phyloP scores from a whole-genome alignment of 1,140 invertebrate species.

The Nilaparvata lugens region DNA sequence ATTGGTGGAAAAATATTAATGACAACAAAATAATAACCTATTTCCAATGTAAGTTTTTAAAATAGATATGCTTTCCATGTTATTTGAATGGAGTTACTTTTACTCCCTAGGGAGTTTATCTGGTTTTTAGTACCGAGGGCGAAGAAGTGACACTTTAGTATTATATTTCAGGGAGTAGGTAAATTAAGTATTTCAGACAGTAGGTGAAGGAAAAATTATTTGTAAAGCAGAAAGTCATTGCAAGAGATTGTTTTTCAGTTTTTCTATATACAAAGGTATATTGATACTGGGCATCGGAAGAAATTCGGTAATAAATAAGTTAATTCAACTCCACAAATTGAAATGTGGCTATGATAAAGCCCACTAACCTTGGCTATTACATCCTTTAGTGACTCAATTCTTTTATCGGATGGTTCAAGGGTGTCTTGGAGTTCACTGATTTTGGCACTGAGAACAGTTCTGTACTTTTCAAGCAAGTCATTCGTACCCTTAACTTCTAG shows the following conservation, averaged over 20 bases:
- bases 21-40: neutral
- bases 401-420: constrained; percentile 70
- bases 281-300: neutral
- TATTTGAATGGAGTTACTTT: too few species aligned
- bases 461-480: constrained; percentile 82
- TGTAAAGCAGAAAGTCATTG: neutral
- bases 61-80: too few species aligned
- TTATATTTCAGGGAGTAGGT: too few species aligned
- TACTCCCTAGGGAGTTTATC: too few species aligned
- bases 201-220: too few species aligned
- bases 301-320: neutral
- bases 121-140: too few species aligned
- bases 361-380: constrained; percentile 55
- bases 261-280: neutral
- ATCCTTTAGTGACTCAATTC: constrained; percentile 68
- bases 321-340: neutral
- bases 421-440: constrained; percentile 76
- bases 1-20: neutral
- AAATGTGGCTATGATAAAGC: neutral
- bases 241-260: neutral
- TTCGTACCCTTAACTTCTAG: constrained; percentile 75
- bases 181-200: too few species aligned
- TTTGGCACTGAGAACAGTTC: constrained; percentile 82
- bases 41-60: neutral
- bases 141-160: too few species aligned